A percentile compares a stretch with the other conserved stretches of the same genome.
These are phyloP conservation scores for Cebus imitator DNA, from an alignment of 2,113 vertebrate species.

Conservation along the genomic window DNA sequence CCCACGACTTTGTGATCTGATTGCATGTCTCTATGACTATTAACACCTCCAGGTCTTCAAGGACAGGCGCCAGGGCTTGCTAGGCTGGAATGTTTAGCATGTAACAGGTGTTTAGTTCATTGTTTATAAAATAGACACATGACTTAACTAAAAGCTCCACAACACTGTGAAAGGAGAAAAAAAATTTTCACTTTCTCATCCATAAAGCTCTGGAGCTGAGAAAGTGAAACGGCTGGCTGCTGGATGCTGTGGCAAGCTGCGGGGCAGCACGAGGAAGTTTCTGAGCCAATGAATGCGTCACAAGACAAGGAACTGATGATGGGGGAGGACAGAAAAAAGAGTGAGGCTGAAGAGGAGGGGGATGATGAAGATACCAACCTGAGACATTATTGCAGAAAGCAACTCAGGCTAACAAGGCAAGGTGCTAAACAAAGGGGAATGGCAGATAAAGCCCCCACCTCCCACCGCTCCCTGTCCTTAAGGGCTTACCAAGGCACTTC, in stretches of 20 bases:
- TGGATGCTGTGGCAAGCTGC: not conserved
- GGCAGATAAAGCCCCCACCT: not conserved
- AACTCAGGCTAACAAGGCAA: not conserved
- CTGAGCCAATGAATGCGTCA: not conserved
- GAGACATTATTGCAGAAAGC: not conserved
- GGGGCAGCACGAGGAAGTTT: accelerated
- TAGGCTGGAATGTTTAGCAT: conserved; percentile 33
- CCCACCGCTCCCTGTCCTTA: not conserved
- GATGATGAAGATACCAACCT: not conserved
- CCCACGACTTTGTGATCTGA: not conserved
- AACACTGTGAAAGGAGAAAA: not conserved
- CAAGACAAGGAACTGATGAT: no score
- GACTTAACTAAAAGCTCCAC: conserved; percentile 29
- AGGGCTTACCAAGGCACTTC: not conserved
- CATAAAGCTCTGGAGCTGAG: not conserved
- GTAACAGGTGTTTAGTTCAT: conserved; percentile 18
- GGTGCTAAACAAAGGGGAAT: not conserved
- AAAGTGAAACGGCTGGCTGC: not conserved
- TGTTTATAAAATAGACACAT: not conserved
- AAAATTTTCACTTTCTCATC: not conserved
- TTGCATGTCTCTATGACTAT: not conserved
- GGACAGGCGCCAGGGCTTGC: not conserved
- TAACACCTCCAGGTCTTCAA: not conserved
- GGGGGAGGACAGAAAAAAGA: no score
- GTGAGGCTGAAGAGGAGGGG: not conserved